Evolutionary conservation across 2,888 invertebrate genomes (phyloP), one percentile per base, ranked within the genome.

Genomic region (Bedellia somnulentella): DNA sequence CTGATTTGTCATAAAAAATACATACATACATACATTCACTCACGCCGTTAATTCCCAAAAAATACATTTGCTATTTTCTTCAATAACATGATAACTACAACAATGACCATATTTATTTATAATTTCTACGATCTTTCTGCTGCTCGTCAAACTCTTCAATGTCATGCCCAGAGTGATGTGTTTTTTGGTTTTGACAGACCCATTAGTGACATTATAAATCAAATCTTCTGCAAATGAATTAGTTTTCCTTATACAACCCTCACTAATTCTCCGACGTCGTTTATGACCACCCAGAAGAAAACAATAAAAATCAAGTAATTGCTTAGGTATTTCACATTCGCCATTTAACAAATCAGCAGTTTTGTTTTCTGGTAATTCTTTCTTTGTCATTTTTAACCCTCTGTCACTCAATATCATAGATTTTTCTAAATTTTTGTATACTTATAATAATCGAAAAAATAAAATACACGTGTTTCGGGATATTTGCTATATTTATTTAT

Each of bases 131-230:
- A 33, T 23, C 21, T 47, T 45, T 24, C 29, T 35, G 31, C 42
- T 44, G 31, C 34, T 43, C 6, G 31, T 32, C 16, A 43, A 30
- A 31, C 42, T 43, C 35, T 50, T 49, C 26, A 49, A 32, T 33
- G 45, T 39, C 35, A 51, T 27, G 27, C 47, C 47, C 24, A 49
- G 37, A 31, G 38, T 37, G 18, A 49, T 37, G 32, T 48, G 47
- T 32, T 49, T 48, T 22, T 29, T 29, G 21, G 21, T 29, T 30
- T 30, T 24, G n/a, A 32, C 16, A 25, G 11, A 15, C 18, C 31
- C 31, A 26, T 31, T 31, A 31, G 14, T 26, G 13, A 31, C 31
- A 26, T 18, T 31, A 31, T 26, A 27, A 31, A 31, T 31, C 18
- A 26, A 13, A 26, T 31, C 31, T 24, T 18, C 31, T 26, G 31